A percentile compares a stretch with the other conserved stretches of the same genome.
phyloP scores from a whole-genome alignment of 2,797 vertebrate species.

The Galaxias olidus region DNA sequence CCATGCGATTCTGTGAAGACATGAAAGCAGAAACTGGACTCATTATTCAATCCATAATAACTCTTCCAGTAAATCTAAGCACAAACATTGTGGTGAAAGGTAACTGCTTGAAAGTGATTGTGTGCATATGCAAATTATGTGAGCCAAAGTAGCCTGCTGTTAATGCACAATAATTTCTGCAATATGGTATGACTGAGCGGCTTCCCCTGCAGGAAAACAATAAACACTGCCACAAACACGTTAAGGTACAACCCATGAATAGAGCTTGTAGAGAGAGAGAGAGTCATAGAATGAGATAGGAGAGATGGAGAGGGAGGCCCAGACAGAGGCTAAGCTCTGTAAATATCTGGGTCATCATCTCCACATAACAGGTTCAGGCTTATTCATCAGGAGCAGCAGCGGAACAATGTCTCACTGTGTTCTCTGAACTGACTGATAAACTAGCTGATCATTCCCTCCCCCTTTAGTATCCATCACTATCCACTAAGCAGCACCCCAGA shows the following conservation, averaged over 20 bases:
- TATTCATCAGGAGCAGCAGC: constrained; percentile 35
- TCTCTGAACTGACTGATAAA: constrained; percentile 2
- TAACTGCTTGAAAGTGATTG: constrained; percentile 7
- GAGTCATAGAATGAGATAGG: neutral
- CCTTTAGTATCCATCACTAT: constrained; percentile 13
- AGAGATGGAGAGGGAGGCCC: neutral
- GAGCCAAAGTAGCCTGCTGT: constrained; percentile 30
- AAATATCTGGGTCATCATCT: constrained; percentile 55
- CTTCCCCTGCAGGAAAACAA: constrained; percentile 67
- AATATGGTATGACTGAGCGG: constrained; percentile 62
- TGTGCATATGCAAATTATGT: constrained; percentile 43
- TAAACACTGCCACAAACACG: constrained; percentile 34
- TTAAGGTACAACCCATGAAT: constrained; percentile 15
- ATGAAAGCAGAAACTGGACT: neutral
- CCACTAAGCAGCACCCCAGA: neutral
- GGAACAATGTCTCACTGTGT: constrained; percentile 37
- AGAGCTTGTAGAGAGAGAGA: too few species aligned
- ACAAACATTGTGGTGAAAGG: too few species aligned
- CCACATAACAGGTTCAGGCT: constrained; percentile 39
- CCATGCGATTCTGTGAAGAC: constrained; percentile 71
- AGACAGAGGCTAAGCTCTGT: constrained; percentile 8
- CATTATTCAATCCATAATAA: too few species aligned
- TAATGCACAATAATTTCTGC: constrained; percentile 17
- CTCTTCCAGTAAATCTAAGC: too few species aligned
- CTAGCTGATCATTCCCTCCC: constrained; percentile 10